Percentiles rank a stretch among this genome's conserved stretches.
Evolutionary conservation across 2,888 invertebrate species (phyloP).

Genomic region (Poecilobothrus nobilitatus): DNA sequence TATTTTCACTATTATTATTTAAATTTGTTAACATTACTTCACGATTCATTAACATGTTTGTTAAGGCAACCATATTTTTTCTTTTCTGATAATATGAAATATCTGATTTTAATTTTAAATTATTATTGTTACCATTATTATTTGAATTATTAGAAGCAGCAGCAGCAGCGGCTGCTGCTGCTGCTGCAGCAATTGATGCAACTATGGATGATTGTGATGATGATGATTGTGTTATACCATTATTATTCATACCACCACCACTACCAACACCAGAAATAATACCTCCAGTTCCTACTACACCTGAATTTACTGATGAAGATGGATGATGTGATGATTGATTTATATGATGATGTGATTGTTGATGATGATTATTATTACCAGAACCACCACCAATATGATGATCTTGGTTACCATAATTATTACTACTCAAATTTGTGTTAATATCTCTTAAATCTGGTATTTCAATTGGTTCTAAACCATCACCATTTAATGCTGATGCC

Average conservation of each 20-base stretch:
- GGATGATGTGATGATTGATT: not conserved
- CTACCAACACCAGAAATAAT: not conserved
- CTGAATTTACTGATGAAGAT: not conserved
- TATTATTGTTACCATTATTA: not conserved
- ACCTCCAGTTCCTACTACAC: not conserved
- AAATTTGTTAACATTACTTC: constrained; percentile 25
- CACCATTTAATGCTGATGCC: not conserved
- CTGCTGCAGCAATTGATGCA: not conserved
- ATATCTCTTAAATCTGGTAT: not conserved
- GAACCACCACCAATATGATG: too few species aligned
- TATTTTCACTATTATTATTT: constrained; percentile 16
- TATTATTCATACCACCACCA: not conserved
- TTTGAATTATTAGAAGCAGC: not conserved
- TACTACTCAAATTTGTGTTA: not conserved
- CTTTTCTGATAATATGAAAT: constrained; percentile 41
- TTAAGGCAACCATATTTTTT: constrained; percentile 36
- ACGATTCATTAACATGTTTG: constrained; percentile 37
- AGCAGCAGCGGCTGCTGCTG: not conserved
- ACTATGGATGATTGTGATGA: not conserved
- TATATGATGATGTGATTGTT: not conserved
- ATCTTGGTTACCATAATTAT: too few species aligned
- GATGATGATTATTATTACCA: too few species aligned
- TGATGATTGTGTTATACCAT: not conserved
- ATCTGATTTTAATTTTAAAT: constrained; percentile 34
- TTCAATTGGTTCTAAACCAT: constrained; percentile 3